These are phyloP conservation scores for Drosophila nigromelanica DNA, from an alignment of 1,140 invertebrate species.

Conservation along the genomic window DNA sequence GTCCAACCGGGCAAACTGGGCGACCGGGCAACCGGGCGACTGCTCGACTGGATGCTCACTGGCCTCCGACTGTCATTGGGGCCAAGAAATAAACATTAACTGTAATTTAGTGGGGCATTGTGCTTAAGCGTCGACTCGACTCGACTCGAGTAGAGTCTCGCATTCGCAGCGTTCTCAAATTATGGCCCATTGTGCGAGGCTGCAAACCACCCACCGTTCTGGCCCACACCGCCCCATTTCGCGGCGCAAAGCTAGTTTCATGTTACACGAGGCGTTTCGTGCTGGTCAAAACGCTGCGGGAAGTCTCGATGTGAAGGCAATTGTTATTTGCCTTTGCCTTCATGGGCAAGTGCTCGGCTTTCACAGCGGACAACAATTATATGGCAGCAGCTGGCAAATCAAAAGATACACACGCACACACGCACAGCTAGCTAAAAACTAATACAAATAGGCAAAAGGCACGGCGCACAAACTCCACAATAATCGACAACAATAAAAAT, in stretches of 20 bases:
- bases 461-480: constrained; percentile 48
- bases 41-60: constrained; percentile 34
- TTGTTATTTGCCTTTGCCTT: constrained; percentile 74
- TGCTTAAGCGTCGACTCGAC: constrained; percentile 74
- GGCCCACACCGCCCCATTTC: background rate
- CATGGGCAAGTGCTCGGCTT: constrained; percentile 69
- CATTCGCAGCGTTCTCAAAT: constrained; percentile 64
- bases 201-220: constrained; percentile 18
- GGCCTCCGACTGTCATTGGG: constrained; percentile 46
- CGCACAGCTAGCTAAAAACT: constrained; percentile 13
- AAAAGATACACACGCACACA: constrained; percentile 34
- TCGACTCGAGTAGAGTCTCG: constrained; percentile 55
- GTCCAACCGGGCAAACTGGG: constrained; percentile 12
- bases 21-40: constrained; percentile 16
- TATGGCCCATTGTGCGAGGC: constrained; percentile 66
- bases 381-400: constrained; percentile 70
- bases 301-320: constrained; percentile 76
- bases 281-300: constrained; percentile 77
- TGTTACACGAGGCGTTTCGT: constrained; percentile 74
- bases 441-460: constrained; percentile 34
- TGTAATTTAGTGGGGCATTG: constrained; percentile 82
- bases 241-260: constrained; percentile 62
- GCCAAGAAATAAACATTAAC: constrained; percentile 81
- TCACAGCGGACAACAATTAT: constrained; percentile 76
- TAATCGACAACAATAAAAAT: constrained; percentile 75